phyloP scores from a whole-genome alignment of 2,113 vertebrate genomes.

The Pseudonaja textilis region DNA sequence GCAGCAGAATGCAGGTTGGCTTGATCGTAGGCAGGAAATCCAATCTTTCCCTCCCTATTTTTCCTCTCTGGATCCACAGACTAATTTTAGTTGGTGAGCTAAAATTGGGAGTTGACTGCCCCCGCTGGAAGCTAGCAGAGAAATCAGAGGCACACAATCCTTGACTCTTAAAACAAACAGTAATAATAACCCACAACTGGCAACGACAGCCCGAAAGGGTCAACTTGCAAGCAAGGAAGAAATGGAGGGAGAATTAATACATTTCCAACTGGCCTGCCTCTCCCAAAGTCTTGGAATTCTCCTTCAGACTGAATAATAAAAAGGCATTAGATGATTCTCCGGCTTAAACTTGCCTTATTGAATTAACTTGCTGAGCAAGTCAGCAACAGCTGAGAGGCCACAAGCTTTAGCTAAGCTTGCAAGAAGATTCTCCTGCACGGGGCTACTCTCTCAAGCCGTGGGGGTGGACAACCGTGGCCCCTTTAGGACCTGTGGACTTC shows the following conservation, averaged over 20 bases:
- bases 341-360: neutral
- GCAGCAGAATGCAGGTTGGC: neutral
- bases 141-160: accelerated
- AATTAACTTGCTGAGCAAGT: neutral
- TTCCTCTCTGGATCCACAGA: neutral
- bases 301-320: neutral
- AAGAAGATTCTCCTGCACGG: accelerated
- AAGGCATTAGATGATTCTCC: neutral
- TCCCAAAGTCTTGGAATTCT: neutral
- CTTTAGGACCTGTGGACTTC: no score
- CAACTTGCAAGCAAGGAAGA: neutral
- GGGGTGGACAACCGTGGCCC: neutral
- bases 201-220: neutral
- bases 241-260: neutral
- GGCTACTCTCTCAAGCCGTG: neutral
- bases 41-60: no score
- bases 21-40: neutral
- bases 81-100: neutral
- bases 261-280: accelerated
- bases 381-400: neutral
- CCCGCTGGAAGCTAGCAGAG: accelerated
- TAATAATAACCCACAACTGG: neutral
- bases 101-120: conserved; percentile 21
- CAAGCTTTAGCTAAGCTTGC: no score
- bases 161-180: neutral